Base-by-base conservation (phyloP, 1,140 invertebrate genomes). In the Neuroterus valhalla region DNA sequence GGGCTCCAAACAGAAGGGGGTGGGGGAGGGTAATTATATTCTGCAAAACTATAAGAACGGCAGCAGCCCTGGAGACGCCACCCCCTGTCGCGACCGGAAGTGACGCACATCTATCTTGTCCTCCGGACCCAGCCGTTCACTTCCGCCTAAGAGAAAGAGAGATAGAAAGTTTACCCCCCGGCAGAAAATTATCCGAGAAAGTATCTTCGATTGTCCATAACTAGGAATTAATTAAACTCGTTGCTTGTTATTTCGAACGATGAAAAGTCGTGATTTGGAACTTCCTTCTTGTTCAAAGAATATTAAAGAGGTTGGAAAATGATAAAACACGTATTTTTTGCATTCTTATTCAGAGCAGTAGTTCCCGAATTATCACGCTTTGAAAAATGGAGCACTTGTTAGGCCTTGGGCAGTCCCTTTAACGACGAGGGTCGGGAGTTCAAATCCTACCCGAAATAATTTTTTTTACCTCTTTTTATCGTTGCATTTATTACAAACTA, bases 41-140 rank as follows among this genome's bases (percentile, higher is more conserved):
- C 86, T 73, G 82, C 78, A 82, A 85, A 84, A 86, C 79, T 82
- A 75, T 68, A 48, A 70, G 44, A 72, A 71, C 71, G 80, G 82
- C 80, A 81, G 80, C 78, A 86, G 87, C 77, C 86, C 84, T 76
- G 75, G 72, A 88, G 88, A 87, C 88, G 88, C 87, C 86, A 89
- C 82, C 86, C 84, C 86, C 85, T 84, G 86, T 87, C 86, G 86
- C 84, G 85, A 85, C 86, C 87, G 88, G 88, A 89, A 89, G 87
- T 88, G 84, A 88, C 85, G 86, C 86, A 88, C 87, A 88, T 89
- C 86, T 84, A 89, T 88, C 85, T 88, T 88, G 82, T 82, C 82
- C 75, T 80, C 81, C 81, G 82, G 76, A 71, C 81, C 85, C 79
- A 82, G 85, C 81, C 82, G 80, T 84, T 82, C 85, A 85, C 84